Evolutionary conservation across 2,888 invertebrate species (phyloP).

Genomic region (Conus canariensis): DNA sequence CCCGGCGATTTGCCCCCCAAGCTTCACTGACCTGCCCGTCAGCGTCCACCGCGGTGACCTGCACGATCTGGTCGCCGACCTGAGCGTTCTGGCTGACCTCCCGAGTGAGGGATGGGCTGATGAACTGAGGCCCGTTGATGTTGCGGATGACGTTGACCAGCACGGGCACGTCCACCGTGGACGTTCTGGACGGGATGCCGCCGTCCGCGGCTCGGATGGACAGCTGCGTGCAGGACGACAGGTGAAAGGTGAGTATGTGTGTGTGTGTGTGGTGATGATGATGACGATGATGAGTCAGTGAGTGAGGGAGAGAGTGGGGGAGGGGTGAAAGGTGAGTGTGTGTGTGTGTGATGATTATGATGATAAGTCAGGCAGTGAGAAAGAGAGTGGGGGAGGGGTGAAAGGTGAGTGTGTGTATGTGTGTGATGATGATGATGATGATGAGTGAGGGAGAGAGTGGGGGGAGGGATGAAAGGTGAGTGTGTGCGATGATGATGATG

Average conservation of each 20-base stretch:
- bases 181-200: constrained; percentile 57
- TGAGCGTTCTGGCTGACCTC: constrained; percentile 59
- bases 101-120: constrained; percentile 47
- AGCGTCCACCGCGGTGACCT: constrained; percentile 65
- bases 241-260: neutral
- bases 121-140: constrained; percentile 64
- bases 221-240: constrained; percentile 54
- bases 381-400: too few relatives aligned
- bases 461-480: too few relatives aligned
- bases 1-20: too few relatives aligned
- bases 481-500: too few relatives aligned
- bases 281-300: neutral
- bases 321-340: too few relatives aligned
- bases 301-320: neutral
- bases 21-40: constrained; percentile 52
- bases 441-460: too few relatives aligned
- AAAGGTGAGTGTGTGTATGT: too few relatives aligned
- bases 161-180: constrained; percentile 59
- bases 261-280: neutral
- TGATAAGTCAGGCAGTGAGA: too few relatives aligned
- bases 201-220: constrained; percentile 68
- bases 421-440: too few relatives aligned
- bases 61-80: constrained; percentile 54
- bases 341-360: too few relatives aligned
- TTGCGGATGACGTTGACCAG: constrained; percentile 69